Conservation (phyloP, 1,140 invertebrate genomes). For the Pogonomyrmex barbatus region DNA sequence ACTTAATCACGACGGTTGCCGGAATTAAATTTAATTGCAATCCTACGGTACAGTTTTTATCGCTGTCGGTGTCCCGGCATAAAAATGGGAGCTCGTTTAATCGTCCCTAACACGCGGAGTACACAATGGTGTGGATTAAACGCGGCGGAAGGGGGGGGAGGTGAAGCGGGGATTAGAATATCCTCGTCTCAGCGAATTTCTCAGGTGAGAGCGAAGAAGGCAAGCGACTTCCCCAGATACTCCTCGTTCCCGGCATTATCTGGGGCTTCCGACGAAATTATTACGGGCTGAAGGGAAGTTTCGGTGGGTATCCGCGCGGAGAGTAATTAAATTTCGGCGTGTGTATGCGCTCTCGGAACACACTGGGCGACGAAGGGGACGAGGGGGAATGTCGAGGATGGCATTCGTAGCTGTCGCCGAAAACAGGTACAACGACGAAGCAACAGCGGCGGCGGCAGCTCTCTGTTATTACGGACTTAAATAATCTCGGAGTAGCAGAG, state of each 20-base stretch:
- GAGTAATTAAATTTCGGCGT: slow-evolving; percentile 77
- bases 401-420: slow-evolving; percentile 45
- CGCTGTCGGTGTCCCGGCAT: neutral
- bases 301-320: slow-evolving; percentile 64
- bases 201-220: slow-evolving; percentile 35
- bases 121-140: slow-evolving; percentile 65
- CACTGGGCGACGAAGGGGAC: neutral
- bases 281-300: slow-evolving; percentile 72
- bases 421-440: slow-evolving; percentile 34
- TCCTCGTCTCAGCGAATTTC: slow-evolving; percentile 43
- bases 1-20: slow-evolving; percentile 27
- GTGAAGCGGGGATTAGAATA: slow-evolving; percentile 63
- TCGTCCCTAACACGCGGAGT: slow-evolving; percentile 2
- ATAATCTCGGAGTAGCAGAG: slow-evolving; percentile 69
- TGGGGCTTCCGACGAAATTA: slow-evolving; percentile 71
- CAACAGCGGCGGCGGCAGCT: slow-evolving; percentile 40
- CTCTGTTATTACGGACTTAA: slow-evolving; percentile 75
- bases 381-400: neutral
- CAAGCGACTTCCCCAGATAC: slow-evolving; percentile 42
- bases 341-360: slow-evolving; percentile 35
- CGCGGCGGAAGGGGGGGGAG: neutral
- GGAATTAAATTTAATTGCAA: slow-evolving; percentile 55
- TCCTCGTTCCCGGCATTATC: slow-evolving; percentile 66
- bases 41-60: neutral
- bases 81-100: slow-evolving; percentile 66